Evolutionary conservation across 2,888 invertebrate genomes (phyloP), one percentile per base, ranked within the genome.

Genomic region (Eilema sororculum): DNA sequence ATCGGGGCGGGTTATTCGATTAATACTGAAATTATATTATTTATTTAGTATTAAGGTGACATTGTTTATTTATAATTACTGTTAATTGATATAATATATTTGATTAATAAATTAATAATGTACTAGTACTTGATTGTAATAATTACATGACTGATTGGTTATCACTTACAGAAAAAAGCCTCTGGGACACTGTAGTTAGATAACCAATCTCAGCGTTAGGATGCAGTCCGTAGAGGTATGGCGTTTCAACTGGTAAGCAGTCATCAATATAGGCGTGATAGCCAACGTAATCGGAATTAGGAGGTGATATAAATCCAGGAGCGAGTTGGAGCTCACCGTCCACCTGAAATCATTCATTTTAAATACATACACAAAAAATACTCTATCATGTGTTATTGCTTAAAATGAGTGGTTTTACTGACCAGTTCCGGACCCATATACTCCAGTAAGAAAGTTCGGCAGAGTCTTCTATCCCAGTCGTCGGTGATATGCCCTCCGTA

Each of bases 401-500:
- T 20, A 41, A 12, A 16, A 16, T 60, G 3, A 33, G 3, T n/a
- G 20, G 20, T 13, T 24, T 3, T 57, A 81, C 75, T 78, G 60
- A 97, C 96, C 89, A 99, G 95, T 86, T 98, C 98, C 0, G 98
- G 96, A 85, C 97, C 97, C 97, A 99, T 97, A 89, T 98, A 99
- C 87, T 98, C 98, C 79, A 98, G 96, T 63, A 99, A 94, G 91
- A 98, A 98, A 0, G 97, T 98, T 67, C 97, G 96, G 86, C 99
- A 99, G 5, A 99, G 96, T 58, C 98, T 95, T 64, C 99, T 95
- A 90, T 99, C 99, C 98, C 99, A 99, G 90, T 99, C 99, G 87
- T 99, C 99, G 0, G 99, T 99, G 83, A 99, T 99, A 87, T 99
- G 99, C 0, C 99, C 99, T 1, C 99, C 99, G 87, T 99, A 99